phyloP scores from a whole-genome alignment of 2,113 vertebrate genomes.

The Trichechus manatus region DNA sequence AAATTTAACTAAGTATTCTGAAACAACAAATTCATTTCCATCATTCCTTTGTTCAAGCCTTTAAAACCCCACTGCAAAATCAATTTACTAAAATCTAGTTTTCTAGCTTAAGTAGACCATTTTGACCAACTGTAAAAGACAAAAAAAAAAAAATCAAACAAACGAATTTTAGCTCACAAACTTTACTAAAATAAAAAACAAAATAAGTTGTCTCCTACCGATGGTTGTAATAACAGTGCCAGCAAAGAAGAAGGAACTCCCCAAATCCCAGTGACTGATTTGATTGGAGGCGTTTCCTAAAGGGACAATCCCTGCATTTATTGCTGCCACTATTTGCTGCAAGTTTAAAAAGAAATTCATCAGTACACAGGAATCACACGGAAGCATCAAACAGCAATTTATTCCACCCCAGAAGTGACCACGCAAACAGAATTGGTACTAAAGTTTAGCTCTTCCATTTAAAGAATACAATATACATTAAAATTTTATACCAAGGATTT shows the following conservation, averaged over 20 bases:
- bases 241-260: constrained; percentile 99
- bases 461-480: background rate
- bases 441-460: constrained; percentile 28
- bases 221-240: constrained; percentile 99
- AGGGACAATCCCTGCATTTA: constrained; percentile 97
- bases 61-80: constrained; percentile 50
- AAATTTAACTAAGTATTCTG: background rate
- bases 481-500: background rate
- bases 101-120: constrained; percentile 21
- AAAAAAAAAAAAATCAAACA: constrained; percentile 74
- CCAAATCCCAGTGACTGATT: constrained; percentile 98
- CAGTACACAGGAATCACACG: constrained; percentile 86
- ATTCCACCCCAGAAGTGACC: constrained; percentile 24
- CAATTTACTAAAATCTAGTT: background rate
- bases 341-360: constrained; percentile 90
- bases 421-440: background rate
- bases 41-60: background rate
- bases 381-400: constrained; percentile 61
- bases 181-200: constrained; percentile 80
- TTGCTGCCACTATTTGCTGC: constrained; percentile 97
- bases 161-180: constrained; percentile 76
- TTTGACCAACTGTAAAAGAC: constrained; percentile 6
- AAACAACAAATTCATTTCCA: constrained; percentile 11
- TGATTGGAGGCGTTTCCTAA: constrained; percentile 95
- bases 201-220: constrained; percentile 92